Evolutionary conservation across 2,888 invertebrate genomes (phyloP).

Genomic region (Eugnorisma glareosa): DNA sequence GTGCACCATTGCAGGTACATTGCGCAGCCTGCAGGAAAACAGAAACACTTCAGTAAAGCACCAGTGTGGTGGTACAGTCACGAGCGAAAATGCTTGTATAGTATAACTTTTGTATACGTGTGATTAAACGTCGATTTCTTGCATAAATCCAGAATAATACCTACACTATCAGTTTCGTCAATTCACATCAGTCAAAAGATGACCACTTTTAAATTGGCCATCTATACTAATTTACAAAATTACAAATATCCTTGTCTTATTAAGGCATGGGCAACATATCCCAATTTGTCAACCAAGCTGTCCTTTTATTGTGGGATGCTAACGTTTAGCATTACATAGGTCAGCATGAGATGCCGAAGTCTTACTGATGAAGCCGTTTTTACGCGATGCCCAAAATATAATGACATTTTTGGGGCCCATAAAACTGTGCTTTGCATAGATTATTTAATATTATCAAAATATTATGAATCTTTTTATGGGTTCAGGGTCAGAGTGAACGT

Average conservation of each 20-base stretch:
- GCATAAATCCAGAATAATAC: background rate
- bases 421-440: background rate
- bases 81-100: background rate
- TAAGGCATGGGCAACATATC: background rate
- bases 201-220: background rate
- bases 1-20: slow-evolving; percentile 76
- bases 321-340: background rate
- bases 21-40: slow-evolving; percentile 71
- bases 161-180: background rate
- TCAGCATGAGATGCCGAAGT: background rate
- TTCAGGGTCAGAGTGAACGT: background rate
- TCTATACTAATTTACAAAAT: background rate
- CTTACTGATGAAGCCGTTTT: background rate
- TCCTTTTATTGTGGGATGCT: background rate
- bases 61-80: background rate
- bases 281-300: background rate
- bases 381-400: background rate
- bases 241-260: background rate
- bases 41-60: slow-evolving; percentile 1
- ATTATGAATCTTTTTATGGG: slow-evolving; percentile 1
- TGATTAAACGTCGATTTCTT: background rate
- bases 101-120: background rate
- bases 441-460: background rate
- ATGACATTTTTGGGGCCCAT: background rate
- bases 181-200: background rate